phyloP scores from a whole-genome alignment of 2,113 vertebrate genomes.

The Anhinga anhinga region DNA sequence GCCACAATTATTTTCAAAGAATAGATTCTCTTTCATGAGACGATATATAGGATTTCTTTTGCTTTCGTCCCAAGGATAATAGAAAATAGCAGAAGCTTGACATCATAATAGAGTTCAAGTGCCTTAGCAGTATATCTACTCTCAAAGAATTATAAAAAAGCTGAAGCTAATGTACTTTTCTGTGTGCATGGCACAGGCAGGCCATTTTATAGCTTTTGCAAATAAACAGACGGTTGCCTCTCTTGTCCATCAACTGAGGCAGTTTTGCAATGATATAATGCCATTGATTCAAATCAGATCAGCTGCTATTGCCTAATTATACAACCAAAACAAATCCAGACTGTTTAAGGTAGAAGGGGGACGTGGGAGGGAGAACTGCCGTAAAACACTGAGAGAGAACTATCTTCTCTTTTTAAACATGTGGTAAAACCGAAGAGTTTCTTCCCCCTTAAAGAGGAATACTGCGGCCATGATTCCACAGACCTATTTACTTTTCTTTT shows the following conservation, averaged over 20 bases:
- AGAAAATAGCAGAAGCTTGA: slow-evolving; percentile 58
- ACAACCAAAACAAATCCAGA: slow-evolving; percentile 67
- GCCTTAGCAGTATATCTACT: slow-evolving; percentile 31
- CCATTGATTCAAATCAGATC: slow-evolving; percentile 20
- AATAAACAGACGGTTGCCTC: slow-evolving; percentile 60
- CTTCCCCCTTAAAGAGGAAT: neutral
- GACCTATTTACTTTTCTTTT: slow-evolving; percentile 58
- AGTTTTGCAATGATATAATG: slow-evolving; percentile 32
- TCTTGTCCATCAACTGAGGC: slow-evolving; percentile 52
- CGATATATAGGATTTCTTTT: slow-evolving; percentile 5
- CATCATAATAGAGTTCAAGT: slow-evolving; percentile 65
- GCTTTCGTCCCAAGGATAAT: slow-evolving; percentile 45
- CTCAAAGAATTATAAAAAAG: slow-evolving; percentile 42
- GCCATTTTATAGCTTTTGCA: slow-evolving; percentile 32
- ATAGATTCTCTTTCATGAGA: neutral
- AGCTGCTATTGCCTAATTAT: slow-evolving; percentile 66
- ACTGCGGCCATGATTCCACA: slow-evolving; percentile 39
- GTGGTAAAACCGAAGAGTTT: slow-evolving; percentile 24
- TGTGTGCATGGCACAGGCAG: neutral
- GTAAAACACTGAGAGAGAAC: slow-evolving; percentile 39
- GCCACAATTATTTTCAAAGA: neutral
- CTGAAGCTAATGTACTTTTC: slow-evolving; percentile 42
- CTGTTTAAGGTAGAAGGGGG: slow-evolving; percentile 32
- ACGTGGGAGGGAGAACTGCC: slow-evolving; percentile 2
- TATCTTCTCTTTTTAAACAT: slow-evolving; percentile 35